Percentiles rank a stretch among this genome's conserved stretches.
phyloP scores from a whole-genome alignment of 2,113 vertebrate genomes.

The Tragelaphus imberbis region DNA sequence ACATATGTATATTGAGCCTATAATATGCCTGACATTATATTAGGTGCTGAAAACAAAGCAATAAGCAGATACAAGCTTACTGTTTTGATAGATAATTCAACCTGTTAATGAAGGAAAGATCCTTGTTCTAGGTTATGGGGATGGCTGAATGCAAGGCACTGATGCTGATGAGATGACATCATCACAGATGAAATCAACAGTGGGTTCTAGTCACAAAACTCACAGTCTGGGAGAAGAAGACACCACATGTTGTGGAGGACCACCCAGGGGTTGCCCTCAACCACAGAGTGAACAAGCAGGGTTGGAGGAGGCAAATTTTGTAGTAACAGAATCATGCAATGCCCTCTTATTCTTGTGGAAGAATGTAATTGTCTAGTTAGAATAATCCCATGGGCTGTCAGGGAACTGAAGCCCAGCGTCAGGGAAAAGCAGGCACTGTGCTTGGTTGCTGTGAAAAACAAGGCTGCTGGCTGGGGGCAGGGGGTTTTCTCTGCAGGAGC shows the following conservation, averaged over 20 bases:
- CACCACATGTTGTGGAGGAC: rapidly evolving
- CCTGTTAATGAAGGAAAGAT: not conserved
- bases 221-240: not conserved
- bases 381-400: not conserved
- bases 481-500: not conserved
- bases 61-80: not conserved
- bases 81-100: not conserved
- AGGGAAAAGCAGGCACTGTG: not conserved
- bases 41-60: not conserved
- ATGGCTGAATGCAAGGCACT: not conserved
- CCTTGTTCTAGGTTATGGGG: not conserved
- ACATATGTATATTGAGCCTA: not conserved
- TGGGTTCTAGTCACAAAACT: not conserved
- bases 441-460: not conserved
- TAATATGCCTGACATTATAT: not conserved
- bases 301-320: not conserved
- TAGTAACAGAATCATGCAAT: not conserved
- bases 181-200: not conserved
- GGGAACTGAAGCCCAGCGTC: not conserved
- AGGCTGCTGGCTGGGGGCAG: not conserved
- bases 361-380: not conserved
- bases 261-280: not conserved
- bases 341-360: not conserved
- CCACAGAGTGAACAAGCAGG: not conserved
- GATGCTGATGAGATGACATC: not conserved